These are phyloP conservation scores for Papilio protenor DNA, from an alignment of 2,888 invertebrate genomes.

Conservation along the genomic window DNA sequence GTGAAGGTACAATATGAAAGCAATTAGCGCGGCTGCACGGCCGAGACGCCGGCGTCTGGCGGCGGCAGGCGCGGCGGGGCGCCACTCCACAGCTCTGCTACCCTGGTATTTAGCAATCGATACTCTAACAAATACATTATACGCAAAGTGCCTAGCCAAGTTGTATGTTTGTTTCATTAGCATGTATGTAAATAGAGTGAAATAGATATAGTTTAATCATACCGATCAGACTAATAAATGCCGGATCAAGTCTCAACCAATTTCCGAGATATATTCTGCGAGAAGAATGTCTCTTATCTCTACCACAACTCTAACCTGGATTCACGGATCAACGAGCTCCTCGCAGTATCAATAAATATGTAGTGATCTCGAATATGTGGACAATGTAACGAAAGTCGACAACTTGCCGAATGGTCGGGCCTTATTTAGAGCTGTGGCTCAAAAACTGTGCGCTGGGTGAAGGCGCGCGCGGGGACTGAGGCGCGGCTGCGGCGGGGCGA, in stretches of 20 bases:
- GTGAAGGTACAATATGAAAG: constrained; percentile 50
- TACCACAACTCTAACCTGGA: neutral
- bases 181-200: neutral
- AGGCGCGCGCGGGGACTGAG: constrained; percentile 53
- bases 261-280: neutral
- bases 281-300: neutral
- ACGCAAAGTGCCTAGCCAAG: neutral
- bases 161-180: neutral
- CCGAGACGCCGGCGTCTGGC: constrained; percentile 54
- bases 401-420: constrained; percentile 56
- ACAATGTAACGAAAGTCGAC: constrained; percentile 47
- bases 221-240: neutral
- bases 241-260: neutral
- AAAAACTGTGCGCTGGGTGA: constrained; percentile 70
- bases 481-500: constrained; percentile 46
- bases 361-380: constrained; percentile 18
- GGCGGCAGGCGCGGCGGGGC: constrained; percentile 69
- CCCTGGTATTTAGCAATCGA: constrained; percentile 42
- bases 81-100: constrained; percentile 47
- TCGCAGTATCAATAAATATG: constrained; percentile 1
- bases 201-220: neutral
- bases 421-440: constrained; percentile 67
- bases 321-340: neutral
- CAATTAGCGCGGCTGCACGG: constrained; percentile 52
- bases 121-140: constrained; percentile 33